phyloP scores from a whole-genome alignment of 2,113 vertebrate species.

The Camelus bactrianus region DNA sequence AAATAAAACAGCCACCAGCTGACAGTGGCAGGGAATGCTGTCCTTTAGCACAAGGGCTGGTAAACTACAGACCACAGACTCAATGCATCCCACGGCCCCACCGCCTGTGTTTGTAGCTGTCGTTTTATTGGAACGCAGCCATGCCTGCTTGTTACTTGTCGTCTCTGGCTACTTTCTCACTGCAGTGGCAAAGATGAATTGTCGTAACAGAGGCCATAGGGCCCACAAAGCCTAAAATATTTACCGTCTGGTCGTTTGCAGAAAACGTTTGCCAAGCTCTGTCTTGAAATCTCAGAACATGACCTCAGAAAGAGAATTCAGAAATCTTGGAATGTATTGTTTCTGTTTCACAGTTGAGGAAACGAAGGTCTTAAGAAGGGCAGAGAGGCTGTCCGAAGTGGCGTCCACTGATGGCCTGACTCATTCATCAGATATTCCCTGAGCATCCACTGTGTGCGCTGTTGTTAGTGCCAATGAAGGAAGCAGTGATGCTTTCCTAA shows the following conservation, averaged over 20 bases:
- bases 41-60: neutral
- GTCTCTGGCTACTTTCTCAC: neutral
- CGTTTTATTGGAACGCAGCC: neutral
- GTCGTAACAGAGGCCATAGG: neutral
- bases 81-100: rapidly evolving
- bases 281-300: neutral
- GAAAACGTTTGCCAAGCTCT: neutral
- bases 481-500: neutral
- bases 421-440: neutral
- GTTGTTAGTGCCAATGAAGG: neutral
- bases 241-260: neutral
- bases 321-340: neutral
- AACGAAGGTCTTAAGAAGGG: neutral
- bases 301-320: neutral
- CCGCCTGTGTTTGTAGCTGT: neutral
- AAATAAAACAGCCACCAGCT: neutral
- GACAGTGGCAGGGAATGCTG: neutral
- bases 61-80: neutral
- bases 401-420: no score
- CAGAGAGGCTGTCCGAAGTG: neutral
- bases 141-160: rapidly evolving
- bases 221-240: neutral
- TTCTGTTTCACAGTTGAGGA: neutral
- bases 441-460: neutral
- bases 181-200: neutral